These are phyloP conservation scores for Ploceus nigricollis DNA, from an alignment of 2,113 vertebrate species.

Conservation along the genomic window DNA sequence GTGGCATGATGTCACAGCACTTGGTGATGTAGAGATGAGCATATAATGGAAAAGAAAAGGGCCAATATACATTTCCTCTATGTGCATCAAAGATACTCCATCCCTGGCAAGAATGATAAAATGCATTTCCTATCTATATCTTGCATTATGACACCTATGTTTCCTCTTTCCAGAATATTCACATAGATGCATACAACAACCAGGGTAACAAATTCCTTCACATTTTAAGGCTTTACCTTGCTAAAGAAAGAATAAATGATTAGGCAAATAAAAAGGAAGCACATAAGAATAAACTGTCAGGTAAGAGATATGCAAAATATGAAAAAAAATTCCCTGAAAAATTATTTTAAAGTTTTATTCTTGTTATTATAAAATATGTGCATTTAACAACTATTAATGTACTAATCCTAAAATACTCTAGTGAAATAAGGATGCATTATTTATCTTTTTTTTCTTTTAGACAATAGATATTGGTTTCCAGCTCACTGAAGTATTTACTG, in stretches of 20 bases:
- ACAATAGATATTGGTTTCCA: neutral
- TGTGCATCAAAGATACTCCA: neutral
- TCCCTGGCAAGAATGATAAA: neutral
- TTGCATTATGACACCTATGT: neutral
- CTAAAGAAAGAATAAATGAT: neutral
- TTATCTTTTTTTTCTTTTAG: neutral
- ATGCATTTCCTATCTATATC: neutral
- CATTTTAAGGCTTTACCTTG: neutral
- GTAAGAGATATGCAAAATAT: neutral
- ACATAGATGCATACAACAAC: neutral
- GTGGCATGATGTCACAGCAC: neutral
- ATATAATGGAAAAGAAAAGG: neutral
- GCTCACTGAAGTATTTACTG: neutral
- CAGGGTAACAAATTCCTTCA: neutral
- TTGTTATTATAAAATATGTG: neutral
- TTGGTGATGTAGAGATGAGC: neutral
- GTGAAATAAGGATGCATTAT: neutral
- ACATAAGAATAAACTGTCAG: neutral
- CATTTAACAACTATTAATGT: neutral
- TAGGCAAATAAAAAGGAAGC: neutral
- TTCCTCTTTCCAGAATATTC: neutral
- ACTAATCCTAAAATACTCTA: neutral
- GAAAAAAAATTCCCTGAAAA: neutral
- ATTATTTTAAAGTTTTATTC: neutral
- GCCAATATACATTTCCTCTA: neutral